Percentiles rank a stretch among this genome's conserved stretches.
Conservation (phyloP, 2,113 vertebrate genomes). For the Leuciscus idus region DNA sequence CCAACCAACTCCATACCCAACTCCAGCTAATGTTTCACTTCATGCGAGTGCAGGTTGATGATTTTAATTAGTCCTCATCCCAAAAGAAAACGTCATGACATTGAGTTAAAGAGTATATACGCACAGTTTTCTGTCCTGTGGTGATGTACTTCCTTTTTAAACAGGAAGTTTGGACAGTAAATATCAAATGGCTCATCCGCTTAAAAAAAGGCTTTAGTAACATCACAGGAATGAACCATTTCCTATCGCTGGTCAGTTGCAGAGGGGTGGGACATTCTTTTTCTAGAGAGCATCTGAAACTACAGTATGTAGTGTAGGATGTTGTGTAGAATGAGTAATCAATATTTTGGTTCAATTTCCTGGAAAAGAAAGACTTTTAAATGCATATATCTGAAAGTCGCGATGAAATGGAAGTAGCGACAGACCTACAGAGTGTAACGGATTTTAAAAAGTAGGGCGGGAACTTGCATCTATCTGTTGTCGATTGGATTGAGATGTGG, state of each 20-base stretch:
- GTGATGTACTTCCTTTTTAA: background rate
- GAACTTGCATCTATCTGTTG: background rate
- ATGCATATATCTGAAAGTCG: background rate
- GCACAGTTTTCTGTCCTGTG: background rate
- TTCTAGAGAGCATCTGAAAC: too few species aligned
- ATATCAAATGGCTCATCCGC: background rate
- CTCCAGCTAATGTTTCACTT: constrained; percentile 32
- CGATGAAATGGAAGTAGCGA: background rate
- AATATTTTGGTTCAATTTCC: background rate
- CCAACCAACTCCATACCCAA: background rate
- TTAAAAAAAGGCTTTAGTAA: background rate
- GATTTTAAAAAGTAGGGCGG: too few species aligned
- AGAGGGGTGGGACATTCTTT: background rate
- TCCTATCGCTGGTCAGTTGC: background rate
- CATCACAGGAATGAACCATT: background rate
- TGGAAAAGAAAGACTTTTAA: background rate
- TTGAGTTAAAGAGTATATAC: background rate
- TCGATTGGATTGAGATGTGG: background rate
- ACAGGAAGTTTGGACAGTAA: background rate
- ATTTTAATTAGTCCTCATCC: constrained; percentile 34
- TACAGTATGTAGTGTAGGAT: background rate
- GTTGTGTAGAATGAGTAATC: background rate
- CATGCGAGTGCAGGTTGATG: constrained; percentile 5
- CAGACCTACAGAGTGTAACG: background rate
- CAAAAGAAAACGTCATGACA: background rate